A percentile compares a stretch with the other conserved stretches of the same genome.
Conservation (phyloP, 2,797 vertebrate species). For the Gymnoscopelus microlampas region DNA sequence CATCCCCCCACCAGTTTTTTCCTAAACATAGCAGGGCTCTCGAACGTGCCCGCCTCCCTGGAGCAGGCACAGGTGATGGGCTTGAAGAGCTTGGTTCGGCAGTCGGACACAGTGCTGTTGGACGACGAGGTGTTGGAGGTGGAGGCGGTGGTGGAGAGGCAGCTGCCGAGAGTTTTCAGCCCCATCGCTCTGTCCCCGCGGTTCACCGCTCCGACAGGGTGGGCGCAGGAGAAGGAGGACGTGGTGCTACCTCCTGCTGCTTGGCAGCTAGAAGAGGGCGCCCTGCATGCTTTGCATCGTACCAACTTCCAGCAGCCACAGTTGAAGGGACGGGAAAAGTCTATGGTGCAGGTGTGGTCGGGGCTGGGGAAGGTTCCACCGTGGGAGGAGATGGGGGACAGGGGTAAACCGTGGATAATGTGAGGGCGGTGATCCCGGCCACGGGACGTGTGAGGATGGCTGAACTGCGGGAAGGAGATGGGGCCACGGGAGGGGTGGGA, state of each 20-base stretch:
- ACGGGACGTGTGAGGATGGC: conserved; percentile 64
- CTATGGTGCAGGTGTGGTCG: conserved; percentile 84
- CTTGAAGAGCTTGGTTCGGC: conserved; percentile 75
- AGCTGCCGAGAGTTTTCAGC: conserved; percentile 80
- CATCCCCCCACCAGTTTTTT: conserved; percentile 84
- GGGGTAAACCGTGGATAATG: conserved; percentile 74
- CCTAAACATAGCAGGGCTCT: conserved; percentile 80
- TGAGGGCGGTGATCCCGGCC: conserved; percentile 70
- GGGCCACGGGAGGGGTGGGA: conserved; percentile 67
- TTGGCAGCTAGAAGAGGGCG: conserved; percentile 66
- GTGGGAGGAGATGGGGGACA: conserved; percentile 80
- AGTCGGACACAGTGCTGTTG: conserved; percentile 82
- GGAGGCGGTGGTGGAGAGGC: conserved; percentile 82
- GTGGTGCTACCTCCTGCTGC: conserved; percentile 74
- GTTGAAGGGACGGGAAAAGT: conserved; percentile 83
- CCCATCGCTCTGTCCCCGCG: conserved; percentile 77
- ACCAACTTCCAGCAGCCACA: conserved; percentile 87
- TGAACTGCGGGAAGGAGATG: conserved; percentile 65
- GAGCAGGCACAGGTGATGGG: conserved; percentile 82
- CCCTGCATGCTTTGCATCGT: conserved; percentile 76
- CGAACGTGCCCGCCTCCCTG: conserved; percentile 72
- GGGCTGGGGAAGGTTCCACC: conserved; percentile 83
- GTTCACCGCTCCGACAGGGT: conserved; percentile 66
- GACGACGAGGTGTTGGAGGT: conserved; percentile 85
- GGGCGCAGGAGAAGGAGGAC: conserved; percentile 76